Evolutionary conservation across 2,888 invertebrate species (phyloP), one percentile per base, ranked within the genome.

Genomic region (Drosophila acutilabella): DNA sequence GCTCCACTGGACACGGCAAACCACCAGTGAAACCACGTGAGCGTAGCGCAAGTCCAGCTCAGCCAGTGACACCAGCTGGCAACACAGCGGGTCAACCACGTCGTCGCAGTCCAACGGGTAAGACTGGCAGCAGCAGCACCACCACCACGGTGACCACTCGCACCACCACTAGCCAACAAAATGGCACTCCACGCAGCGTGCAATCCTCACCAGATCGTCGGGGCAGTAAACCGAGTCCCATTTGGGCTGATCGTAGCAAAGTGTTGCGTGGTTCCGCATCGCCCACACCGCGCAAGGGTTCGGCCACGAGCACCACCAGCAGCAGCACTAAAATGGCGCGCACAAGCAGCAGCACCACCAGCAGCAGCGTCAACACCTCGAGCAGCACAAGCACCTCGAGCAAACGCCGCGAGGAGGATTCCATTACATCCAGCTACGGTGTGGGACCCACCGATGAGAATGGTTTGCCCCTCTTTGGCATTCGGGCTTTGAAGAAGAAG

Each of bases 391-490:
- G 33, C 36, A 69, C 38, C 41, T 10, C 14, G 1, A 68, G 11
- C 41, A 82, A 88, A 62, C 81, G 69, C 5, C 89, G 89, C 0
- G 92, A 92, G 58, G 92, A 92, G 61, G 95, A 96, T 90, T 94
- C 94, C 30, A 95, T 97, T 65, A 96, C 95, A 3, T 96, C 96
- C 1, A 96, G 96, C 90, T 97, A 97, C 91, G 96, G 96, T 1
- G 95, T 96, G 1, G 97, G 97, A 0, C 97, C 97, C 26, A 95
- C 96, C 2, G 97, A 97, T 90, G 96, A 96, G 75, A 95, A 96
- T 80, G 96, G 97, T 11, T 93, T 94, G 64, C 96, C 96, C 20
- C 93, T 97, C 64, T 97, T 97, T 92, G 97, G 97, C 59, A 94
- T 97, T 79, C 94, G 94, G 89, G 96, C 97, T 62, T 93, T 97